Evolutionary conservation across 1,140 invertebrate genomes (phyloP).

Genomic region (Musca vetustissima): DNA sequence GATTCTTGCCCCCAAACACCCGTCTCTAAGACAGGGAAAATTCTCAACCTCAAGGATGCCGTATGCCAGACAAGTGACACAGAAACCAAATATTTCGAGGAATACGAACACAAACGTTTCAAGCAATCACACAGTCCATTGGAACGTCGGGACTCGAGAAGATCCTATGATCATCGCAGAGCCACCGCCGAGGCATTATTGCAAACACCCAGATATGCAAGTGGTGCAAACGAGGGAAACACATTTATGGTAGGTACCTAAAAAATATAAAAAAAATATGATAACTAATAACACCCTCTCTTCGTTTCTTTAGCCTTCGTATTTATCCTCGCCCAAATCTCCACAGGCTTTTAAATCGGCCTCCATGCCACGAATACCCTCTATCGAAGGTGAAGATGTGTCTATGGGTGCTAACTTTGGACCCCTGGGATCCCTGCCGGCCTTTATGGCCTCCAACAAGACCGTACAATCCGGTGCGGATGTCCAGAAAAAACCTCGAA

Average conservation of each 20-base stretch:
- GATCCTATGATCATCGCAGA: conserved; percentile 40
- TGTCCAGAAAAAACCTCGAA: conserved; percentile 64
- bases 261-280: no score
- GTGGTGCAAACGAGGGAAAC: conserved; percentile 46
- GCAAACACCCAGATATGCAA: conserved; percentile 17
- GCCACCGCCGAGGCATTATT: conserved; percentile 47
- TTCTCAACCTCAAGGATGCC: conserved; percentile 43
- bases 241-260: conserved; percentile 46
- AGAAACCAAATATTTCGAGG: conserved; percentile 40
- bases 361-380: conserved; percentile 45
- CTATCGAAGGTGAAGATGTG: conserved; percentile 23
- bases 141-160: conserved; percentile 2
- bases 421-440: background rate
- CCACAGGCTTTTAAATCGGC: conserved; percentile 47
- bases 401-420: background rate
- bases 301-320: conserved; percentile 30
- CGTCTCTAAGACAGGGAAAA: conserved; percentile 28
- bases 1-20: background rate
- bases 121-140: conserved; percentile 9
- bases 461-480: conserved; percentile 30
- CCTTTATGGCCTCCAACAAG: background rate
- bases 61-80: conserved; percentile 52
- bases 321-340: conserved; percentile 33
- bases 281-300: background rate
- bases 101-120: conserved; percentile 26